Evolutionary conservation across 2,888 invertebrate genomes (phyloP).

Genomic region (Conus canariensis): DNA sequence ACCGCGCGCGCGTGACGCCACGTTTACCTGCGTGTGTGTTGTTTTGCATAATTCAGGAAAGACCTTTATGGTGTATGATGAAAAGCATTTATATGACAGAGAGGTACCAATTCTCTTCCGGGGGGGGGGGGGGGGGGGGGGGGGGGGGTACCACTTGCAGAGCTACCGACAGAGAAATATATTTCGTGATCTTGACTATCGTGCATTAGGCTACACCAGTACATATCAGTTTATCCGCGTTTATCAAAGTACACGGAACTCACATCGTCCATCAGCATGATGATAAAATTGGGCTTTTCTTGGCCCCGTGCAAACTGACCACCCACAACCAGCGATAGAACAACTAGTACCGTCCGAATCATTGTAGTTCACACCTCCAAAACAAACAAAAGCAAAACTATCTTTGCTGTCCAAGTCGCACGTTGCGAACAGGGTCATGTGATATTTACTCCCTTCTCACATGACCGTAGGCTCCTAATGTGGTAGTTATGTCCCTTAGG

Average conservation of each 20-base stretch:
- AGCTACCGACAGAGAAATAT: too few relatives aligned
- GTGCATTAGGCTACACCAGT: too few relatives aligned
- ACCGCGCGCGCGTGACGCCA: neutral
- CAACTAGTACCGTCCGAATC: neutral
- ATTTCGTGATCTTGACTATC: too few relatives aligned
- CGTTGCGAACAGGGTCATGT: neutral
- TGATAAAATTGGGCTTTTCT: constrained; percentile 11
- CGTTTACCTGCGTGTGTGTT: neutral
- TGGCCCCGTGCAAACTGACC: neutral
- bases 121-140: too few relatives aligned
- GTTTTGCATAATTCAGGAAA: neutral
- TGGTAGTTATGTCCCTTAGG: neutral
- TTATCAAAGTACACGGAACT: neutral
- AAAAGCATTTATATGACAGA: too few relatives aligned
- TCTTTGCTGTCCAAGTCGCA: neutral
- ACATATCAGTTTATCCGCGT: too few relatives aligned
- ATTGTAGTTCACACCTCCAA: neutral
- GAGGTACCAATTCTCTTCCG: too few relatives aligned
- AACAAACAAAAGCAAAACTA: neutral
- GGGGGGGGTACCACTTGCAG: too few relatives aligned
- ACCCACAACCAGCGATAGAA: neutral
- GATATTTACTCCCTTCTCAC: neutral
- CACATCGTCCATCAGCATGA: constrained; percentile 13
- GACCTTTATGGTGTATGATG: too few relatives aligned
- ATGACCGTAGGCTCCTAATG: neutral